Evolutionary conservation across 2,888 invertebrate genomes (phyloP).

Genomic region (Eupsilia transversa): DNA sequence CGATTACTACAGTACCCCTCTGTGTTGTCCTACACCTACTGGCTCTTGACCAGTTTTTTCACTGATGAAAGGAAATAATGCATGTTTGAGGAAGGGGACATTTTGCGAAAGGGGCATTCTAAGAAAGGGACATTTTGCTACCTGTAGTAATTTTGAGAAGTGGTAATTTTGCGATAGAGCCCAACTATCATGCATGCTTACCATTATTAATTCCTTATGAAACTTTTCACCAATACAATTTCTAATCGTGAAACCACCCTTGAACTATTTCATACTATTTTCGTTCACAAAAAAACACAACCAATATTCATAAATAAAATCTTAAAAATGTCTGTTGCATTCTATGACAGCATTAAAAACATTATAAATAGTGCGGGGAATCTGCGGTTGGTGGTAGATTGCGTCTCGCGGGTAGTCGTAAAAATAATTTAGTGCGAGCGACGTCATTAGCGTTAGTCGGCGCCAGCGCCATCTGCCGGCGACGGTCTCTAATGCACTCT

Average conservation of each 20-base stretch:
- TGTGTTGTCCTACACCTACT: no score
- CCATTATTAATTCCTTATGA: no score
- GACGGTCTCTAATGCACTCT: slow-evolving; percentile 64
- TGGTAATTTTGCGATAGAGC: no score
- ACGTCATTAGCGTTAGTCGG: slow-evolving; percentile 82
- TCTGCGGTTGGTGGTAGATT: slow-evolving; percentile 63
- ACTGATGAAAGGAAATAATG: no score
- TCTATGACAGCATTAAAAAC: slow-evolving; percentile 58
- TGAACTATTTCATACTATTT: slow-evolving; percentile 12
- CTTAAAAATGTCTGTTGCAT: slow-evolving; percentile 56
- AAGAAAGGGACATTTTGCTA: no score
- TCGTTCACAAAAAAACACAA: slow-evolving; percentile 7
- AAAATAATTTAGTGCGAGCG: slow-evolving; percentile 88
- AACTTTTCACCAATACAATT: neutral
- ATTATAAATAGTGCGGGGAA: slow-evolving; percentile 62
- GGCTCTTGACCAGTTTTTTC: no score
- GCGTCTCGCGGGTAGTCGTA: slow-evolving; percentile 82
- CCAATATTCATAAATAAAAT: slow-evolving; percentile 51
- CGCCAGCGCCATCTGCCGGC: slow-evolving; percentile 80
- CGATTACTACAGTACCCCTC: no score
- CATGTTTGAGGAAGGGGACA: no score
- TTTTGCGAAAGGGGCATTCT: no score
- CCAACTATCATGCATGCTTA: no score
- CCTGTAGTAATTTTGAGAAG: no score
- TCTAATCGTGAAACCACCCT: neutral